phyloP scores from a whole-genome alignment of 2,888 invertebrate species.

The Harmothoe impar region DNA sequence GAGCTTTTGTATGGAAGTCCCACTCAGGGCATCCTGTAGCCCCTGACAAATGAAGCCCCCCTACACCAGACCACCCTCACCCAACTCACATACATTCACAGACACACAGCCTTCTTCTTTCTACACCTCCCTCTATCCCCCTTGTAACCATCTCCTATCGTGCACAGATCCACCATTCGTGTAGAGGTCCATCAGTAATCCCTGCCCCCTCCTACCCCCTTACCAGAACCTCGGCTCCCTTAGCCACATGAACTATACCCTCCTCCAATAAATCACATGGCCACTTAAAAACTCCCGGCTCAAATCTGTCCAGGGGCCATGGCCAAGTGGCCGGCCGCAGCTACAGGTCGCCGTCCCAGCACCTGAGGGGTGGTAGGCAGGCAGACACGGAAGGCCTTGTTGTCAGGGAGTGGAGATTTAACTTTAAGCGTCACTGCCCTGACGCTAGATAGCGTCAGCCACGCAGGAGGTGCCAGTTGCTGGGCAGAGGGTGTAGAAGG shows the following conservation, averaged over 20 bases:
- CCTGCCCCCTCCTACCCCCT: background rate
- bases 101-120: background rate
- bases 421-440: background rate
- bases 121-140: background rate
- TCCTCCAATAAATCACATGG: conserved; percentile 41
- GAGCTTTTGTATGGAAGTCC: conserved; percentile 4
- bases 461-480: background rate
- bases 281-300: background rate
- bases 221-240: background rate
- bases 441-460: background rate
- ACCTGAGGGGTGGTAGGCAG: background rate
- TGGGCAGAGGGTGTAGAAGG: background rate
- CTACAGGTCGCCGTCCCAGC: background rate
- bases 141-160: no score
- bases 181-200: background rate
- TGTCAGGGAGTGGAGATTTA: background rate
- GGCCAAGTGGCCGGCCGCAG: background rate
- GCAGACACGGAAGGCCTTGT: background rate
- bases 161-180: no score
- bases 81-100: background rate
- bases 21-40: background rate
- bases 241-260: background rate
- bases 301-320: background rate
- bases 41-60: conserved; percentile 35
- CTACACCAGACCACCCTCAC: background rate